Evolutionary conservation across 2,797 vertebrate species (phyloP).

Genomic region (Microctenopoma lineatum): DNA sequence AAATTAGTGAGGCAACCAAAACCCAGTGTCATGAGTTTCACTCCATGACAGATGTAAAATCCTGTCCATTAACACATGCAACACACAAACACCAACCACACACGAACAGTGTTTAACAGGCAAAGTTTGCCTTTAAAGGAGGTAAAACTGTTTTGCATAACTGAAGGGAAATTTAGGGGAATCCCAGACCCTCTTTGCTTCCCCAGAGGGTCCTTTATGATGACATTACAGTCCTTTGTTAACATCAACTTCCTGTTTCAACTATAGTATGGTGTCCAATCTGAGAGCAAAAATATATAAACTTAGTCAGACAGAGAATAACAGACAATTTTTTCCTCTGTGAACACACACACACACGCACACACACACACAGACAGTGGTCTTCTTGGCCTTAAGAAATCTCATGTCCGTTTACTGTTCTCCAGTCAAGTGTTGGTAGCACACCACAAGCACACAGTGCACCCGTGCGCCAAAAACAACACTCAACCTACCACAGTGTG

Average conservation of each 20-base stretch:
- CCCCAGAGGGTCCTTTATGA: slow-evolving; percentile 41
- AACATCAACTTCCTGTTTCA: slow-evolving; percentile 66
- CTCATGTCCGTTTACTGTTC: slow-evolving; percentile 43
- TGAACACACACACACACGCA: neutral
- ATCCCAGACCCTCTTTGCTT: slow-evolving; percentile 43
- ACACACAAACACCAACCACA: neutral
- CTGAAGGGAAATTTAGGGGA: slow-evolving; percentile 60
- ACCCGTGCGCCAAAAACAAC: slow-evolving; percentile 50
- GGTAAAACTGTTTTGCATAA: slow-evolving; percentile 18
- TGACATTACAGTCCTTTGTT: slow-evolving; percentile 43
- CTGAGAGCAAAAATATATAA: slow-evolving; percentile 6
- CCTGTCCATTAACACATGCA: neutral
- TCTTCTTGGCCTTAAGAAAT: slow-evolving; percentile 18
- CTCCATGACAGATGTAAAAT: neutral
- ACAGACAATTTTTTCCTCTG: neutral
- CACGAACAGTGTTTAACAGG: neutral
- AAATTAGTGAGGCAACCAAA: neutral
- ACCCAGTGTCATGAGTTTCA: neutral
- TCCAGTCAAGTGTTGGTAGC: slow-evolving; percentile 42
- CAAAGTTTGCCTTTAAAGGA: neutral
- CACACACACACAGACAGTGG: neutral
- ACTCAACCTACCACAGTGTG: slow-evolving; percentile 23
- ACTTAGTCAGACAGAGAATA: slow-evolving; percentile 5
- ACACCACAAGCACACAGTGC: slow-evolving; percentile 14
- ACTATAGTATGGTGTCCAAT: neutral